Percentiles rank a stretch among this genome's conserved stretches.
These are phyloP conservation scores for Galemys pyrenaicus DNA, from an alignment of 2,113 vertebrate genomes.

Conservation along the genomic window DNA sequence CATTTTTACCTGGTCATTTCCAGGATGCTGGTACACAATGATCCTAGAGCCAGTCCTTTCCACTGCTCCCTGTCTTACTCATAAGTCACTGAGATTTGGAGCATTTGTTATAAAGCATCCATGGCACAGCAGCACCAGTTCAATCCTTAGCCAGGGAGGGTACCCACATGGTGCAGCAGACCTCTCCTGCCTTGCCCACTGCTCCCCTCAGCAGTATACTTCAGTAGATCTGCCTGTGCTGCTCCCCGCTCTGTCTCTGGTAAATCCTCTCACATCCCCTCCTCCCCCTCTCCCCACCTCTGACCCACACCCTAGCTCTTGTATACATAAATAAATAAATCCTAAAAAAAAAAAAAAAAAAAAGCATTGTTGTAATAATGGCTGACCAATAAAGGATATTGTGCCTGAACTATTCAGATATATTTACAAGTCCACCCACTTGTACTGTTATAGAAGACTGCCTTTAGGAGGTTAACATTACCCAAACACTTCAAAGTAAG, in stretches of 20 bases:
- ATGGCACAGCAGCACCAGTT: neutral
- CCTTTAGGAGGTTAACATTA: neutral
- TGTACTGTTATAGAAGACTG: neutral
- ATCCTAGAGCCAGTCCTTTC: neutral
- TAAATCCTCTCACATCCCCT: too few species aligned
- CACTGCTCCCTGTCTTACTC: neutral
- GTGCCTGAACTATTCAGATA: neutral
- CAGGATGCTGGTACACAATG: too few species aligned
- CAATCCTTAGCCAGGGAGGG: too few species aligned
- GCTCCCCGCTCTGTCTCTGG: too few species aligned
- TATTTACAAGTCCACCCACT: neutral
- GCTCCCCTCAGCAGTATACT: too few species aligned
- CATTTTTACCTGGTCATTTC: neutral
- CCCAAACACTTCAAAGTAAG: neutral
- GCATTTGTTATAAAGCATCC: neutral
- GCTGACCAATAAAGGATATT: neutral
- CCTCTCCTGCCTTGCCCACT: too few species aligned
- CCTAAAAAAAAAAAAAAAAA: too few species aligned
- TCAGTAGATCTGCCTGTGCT: too few species aligned
- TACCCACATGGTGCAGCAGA: too few species aligned
- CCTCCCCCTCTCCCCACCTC: too few species aligned
- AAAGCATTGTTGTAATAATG: neutral
- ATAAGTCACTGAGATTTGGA: neutral
- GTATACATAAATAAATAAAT: too few species aligned
- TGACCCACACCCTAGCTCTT: too few species aligned